Evolutionary conservation across 2,888 invertebrate genomes (phyloP).

Genomic region (Tricholauxania praeusta): DNA sequence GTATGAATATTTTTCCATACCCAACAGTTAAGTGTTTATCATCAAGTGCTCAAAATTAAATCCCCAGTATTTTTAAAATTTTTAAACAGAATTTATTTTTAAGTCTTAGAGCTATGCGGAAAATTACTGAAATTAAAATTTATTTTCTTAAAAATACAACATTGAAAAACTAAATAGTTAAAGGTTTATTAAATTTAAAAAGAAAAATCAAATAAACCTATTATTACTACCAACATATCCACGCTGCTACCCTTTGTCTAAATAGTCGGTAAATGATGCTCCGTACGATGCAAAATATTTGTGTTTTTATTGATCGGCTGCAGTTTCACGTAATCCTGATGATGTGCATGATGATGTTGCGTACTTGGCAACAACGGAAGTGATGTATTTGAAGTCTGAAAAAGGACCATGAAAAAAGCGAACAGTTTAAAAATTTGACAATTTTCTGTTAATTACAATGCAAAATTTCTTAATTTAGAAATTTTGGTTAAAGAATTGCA

Average conservation of each 20-base stretch:
- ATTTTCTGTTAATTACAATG: not conserved
- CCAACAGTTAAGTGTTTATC: too few species aligned
- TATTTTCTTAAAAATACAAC: too few species aligned
- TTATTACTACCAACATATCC: slow-evolving; percentile 1
- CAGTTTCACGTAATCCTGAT: slow-evolving; percentile 61
- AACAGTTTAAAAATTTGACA: not conserved
- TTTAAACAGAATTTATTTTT: too few species aligned
- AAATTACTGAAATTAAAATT: too few species aligned
- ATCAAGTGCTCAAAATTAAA: too few species aligned
- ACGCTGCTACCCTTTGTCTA: slow-evolving; percentile 42
- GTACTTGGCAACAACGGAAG: slow-evolving; percentile 66
- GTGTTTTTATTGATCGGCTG: slow-evolving; percentile 64
- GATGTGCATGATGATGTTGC: slow-evolving; percentile 61
- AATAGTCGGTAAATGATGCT: slow-evolving; percentile 68
- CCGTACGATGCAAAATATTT: slow-evolving; percentile 61
- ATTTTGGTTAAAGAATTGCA: slow-evolving; percentile 16
- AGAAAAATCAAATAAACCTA: slow-evolving; percentile 7
- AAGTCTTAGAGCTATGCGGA: too few species aligned
- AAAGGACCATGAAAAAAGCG: slow-evolving; percentile 1
- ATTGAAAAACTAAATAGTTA: too few species aligned
- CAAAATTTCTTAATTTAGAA: slow-evolving; percentile 31
- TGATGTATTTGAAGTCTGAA: slow-evolving; percentile 67
- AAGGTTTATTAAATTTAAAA: too few species aligned
- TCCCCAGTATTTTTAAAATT: too few species aligned
- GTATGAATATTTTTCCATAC: too few species aligned